Percentiles rank a stretch among this genome's conserved stretches.
These are phyloP conservation scores for Nemoura dubitans DNA, from an alignment of 2,888 invertebrate species.

Conservation along the genomic window DNA sequence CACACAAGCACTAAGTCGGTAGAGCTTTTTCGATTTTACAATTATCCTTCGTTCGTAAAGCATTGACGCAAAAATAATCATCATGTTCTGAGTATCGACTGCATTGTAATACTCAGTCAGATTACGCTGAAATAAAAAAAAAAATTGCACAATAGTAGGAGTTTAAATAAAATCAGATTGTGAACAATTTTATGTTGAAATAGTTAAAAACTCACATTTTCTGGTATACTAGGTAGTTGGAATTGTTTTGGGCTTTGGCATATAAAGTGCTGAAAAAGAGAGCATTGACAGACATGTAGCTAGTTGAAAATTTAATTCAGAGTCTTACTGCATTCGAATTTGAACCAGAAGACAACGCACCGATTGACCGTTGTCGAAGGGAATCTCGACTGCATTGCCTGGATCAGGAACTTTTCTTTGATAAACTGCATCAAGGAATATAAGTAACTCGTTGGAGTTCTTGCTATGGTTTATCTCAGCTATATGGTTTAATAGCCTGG, in stretches of 20 bases:
- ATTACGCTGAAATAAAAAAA: slow-evolving; percentile 77
- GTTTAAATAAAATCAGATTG: no score
- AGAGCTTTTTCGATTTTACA: slow-evolving; percentile 88
- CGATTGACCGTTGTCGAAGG: slow-evolving; percentile 67
- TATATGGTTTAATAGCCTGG: slow-evolving; percentile 82
- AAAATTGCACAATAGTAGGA: no score
- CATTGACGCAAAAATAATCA: slow-evolving; percentile 94
- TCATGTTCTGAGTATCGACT: slow-evolving; percentile 94
- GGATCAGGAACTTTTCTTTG: slow-evolving; percentile 74
- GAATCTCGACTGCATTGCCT: slow-evolving; percentile 70
- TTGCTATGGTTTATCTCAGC: slow-evolving; percentile 76
- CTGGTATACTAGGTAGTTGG: slow-evolving; percentile 92
- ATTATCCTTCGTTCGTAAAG: slow-evolving; percentile 93
- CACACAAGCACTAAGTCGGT: slow-evolving; percentile 89
- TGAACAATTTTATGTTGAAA: not conserved
- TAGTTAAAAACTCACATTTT: slow-evolving; percentile 78
- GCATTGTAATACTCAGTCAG: slow-evolving; percentile 98
- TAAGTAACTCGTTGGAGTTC: slow-evolving; percentile 65
- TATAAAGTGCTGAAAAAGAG: slow-evolving; percentile 79
- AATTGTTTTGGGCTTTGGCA: slow-evolving; percentile 82
- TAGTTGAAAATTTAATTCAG: no score
- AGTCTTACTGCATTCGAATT: no score
- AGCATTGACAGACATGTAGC: slow-evolving; percentile 60
- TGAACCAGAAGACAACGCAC: slow-evolving; percentile 60
- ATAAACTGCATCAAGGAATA: slow-evolving; percentile 74